These are phyloP conservation scores for Hycleus cichorii DNA, from an alignment of 1,140 invertebrate species.

Conservation along the genomic window DNA sequence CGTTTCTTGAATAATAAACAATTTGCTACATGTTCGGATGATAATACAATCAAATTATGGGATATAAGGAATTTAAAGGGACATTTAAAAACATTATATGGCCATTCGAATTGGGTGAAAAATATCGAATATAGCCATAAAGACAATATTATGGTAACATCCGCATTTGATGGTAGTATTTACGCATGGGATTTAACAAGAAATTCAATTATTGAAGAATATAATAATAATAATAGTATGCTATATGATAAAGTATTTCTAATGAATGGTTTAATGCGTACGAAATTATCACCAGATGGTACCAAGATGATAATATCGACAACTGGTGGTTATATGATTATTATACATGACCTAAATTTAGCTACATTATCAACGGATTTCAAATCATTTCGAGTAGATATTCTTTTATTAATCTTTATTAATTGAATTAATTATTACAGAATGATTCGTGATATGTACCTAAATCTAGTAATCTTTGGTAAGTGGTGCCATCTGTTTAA, in stretches of 20 bases:
- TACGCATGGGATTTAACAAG: constrained; percentile 93
- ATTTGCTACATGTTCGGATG: constrained; percentile 91
- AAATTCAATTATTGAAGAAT: constrained; percentile 52
- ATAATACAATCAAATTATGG: constrained; percentile 86
- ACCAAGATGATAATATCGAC: constrained; percentile 86
- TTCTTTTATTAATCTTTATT: too few relatives aligned
- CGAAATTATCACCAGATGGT: constrained; percentile 74
- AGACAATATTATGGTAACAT: constrained; percentile 79
- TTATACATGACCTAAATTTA: constrained; percentile 83
- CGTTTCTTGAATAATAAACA: constrained; percentile 81
- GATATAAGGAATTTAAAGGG: constrained; percentile 78
- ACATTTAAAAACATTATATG: constrained; percentile 66
- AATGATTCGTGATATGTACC: too few relatives aligned
- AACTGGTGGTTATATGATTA: constrained; percentile 79
- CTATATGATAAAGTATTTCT: constrained; percentile 76
- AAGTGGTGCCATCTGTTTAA: too few relatives aligned
- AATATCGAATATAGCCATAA: constrained; percentile 90
- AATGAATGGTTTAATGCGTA: constrained; percentile 78
- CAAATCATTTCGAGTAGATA: constrained; percentile 70
- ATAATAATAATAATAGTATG: constrained; percentile 47
- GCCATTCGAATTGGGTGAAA: constrained; percentile 91
- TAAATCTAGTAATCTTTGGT: too few relatives aligned
- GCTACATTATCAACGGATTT: constrained; percentile 71
- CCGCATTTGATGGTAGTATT: constrained; percentile 88
- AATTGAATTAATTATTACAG: too few relatives aligned